A percentile compares a stretch with the other conserved stretches of the same genome.
Evolutionary conservation across 2,797 vertebrate genomes (phyloP).

Genomic region (Chelonia mydas): DNA sequence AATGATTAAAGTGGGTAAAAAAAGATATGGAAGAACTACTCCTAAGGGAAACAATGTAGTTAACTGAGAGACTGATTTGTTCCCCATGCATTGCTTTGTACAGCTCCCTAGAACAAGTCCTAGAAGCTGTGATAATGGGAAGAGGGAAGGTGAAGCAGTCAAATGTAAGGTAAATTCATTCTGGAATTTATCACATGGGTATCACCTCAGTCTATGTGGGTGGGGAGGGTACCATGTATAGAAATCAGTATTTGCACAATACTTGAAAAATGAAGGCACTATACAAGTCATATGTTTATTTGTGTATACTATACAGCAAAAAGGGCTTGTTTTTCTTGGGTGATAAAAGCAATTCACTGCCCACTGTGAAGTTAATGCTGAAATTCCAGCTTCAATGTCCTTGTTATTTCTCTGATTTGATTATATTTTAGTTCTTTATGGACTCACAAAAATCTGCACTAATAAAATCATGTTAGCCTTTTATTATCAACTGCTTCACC

Average conservation of each 20-base stretch:
- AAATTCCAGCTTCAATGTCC: slow-evolving; percentile 47
- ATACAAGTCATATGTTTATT: background rate
- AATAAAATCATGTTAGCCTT: slow-evolving; percentile 68
- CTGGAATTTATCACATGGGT: background rate
- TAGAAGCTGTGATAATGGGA: background rate
- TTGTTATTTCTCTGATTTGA: slow-evolving; percentile 58
- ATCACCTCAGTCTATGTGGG: background rate
- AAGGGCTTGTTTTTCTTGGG: background rate
- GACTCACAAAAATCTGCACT: slow-evolving; percentile 67
- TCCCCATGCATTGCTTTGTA: background rate
- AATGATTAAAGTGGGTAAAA: background rate
- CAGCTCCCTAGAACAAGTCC: background rate
- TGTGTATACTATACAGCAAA: background rate
- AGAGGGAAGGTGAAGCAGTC: background rate
- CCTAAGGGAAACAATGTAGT: fast-evolving
- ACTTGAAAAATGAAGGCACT: slow-evolving; percentile 17
- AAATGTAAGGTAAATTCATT: background rate
- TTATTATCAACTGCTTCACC: slow-evolving; percentile 61
- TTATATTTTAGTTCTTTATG: slow-evolving; percentile 60
- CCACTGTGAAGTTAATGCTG: slow-evolving; percentile 51
- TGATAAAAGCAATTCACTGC: slow-evolving; percentile 67
- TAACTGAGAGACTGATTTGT: background rate
- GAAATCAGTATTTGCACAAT: background rate
- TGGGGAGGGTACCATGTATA: background rate
- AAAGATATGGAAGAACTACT: background rate